These are phyloP conservation scores for Salmo trutta DNA, from an alignment of 2,797 vertebrate genomes.

Conservation along the genomic window DNA sequence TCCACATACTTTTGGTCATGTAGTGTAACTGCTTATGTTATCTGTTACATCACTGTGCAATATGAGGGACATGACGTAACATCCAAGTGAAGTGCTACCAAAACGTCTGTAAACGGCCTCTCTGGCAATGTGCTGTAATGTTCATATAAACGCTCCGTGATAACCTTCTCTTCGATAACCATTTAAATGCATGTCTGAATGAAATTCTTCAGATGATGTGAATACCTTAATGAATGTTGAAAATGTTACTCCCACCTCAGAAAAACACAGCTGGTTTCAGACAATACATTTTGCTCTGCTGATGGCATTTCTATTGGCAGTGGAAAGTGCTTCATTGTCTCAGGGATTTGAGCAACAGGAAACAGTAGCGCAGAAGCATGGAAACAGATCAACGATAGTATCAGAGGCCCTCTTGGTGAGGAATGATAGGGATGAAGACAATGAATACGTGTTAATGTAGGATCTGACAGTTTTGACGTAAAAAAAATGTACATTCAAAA, in stretches of 20 bases:
- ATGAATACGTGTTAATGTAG: background rate
- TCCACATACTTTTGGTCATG: too few relatives aligned
- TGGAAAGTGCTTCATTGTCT: background rate
- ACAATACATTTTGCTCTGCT: background rate
- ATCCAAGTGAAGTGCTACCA: too few relatives aligned
- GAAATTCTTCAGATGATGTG: background rate
- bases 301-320: background rate
- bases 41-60: too few relatives aligned
- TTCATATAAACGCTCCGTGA: background rate
- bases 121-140: background rate
- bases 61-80: too few relatives aligned
- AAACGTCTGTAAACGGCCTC: background rate
- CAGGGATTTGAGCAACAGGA: background rate
- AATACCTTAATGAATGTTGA: background rate
- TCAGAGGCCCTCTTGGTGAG: background rate
- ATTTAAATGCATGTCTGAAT: background rate
- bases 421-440: background rate
- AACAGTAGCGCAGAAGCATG: background rate
- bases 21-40: too few relatives aligned
- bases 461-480: background rate
- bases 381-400: background rate
- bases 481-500: background rate
- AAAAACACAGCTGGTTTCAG: background rate
- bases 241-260: background rate
- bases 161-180: background rate